These are phyloP conservation scores for Xyliphius kryptos DNA, from an alignment of 2,113 vertebrate species.

Conservation along the genomic window DNA sequence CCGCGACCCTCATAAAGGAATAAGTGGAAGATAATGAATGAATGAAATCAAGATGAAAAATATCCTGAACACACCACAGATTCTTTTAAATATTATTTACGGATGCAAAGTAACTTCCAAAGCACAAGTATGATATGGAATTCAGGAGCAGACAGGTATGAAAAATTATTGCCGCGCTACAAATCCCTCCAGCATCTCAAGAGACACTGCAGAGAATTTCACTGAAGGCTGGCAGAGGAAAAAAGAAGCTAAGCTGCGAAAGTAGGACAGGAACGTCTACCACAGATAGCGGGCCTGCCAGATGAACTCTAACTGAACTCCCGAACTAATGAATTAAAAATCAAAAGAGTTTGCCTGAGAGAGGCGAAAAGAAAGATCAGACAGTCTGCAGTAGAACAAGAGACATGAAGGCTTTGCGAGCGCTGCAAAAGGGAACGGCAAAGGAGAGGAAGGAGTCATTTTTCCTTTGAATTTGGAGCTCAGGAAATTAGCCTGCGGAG, in stretches of 20 bases:
- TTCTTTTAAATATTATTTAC: not conserved
- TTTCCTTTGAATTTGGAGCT: conserved; percentile 10
- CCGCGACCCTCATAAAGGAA: too few species aligned
- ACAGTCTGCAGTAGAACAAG: conserved; percentile 44
- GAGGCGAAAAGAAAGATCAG: conserved; percentile 38
- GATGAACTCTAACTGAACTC: conserved; percentile 54
- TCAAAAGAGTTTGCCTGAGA: conserved; percentile 46
- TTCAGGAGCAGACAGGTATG: not conserved
- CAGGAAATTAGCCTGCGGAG: not conserved
- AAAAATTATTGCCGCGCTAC: not conserved
- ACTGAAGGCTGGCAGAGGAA: conserved; percentile 1
- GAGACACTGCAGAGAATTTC: not conserved
- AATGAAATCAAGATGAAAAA: too few species aligned
- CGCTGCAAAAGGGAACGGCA: conserved; percentile 22
- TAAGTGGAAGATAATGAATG: too few species aligned
- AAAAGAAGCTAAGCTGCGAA: conserved; percentile 8
- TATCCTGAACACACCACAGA: too few species aligned
- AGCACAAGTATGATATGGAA: not conserved
- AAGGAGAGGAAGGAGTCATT: conserved; percentile 10
- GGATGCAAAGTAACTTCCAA: not conserved
- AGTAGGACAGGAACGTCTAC: conserved; percentile 24
- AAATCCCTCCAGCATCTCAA: conserved; percentile 3
- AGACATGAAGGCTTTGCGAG: conserved; percentile 48
- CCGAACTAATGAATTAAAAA: conserved; percentile 60
- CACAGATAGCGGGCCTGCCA: conserved; percentile 18